Percentiles rank a stretch among this genome's conserved stretches.
phyloP scores from a whole-genome alignment of 2,888 invertebrate genomes.

The Hirtodrosophila alboralis region DNA sequence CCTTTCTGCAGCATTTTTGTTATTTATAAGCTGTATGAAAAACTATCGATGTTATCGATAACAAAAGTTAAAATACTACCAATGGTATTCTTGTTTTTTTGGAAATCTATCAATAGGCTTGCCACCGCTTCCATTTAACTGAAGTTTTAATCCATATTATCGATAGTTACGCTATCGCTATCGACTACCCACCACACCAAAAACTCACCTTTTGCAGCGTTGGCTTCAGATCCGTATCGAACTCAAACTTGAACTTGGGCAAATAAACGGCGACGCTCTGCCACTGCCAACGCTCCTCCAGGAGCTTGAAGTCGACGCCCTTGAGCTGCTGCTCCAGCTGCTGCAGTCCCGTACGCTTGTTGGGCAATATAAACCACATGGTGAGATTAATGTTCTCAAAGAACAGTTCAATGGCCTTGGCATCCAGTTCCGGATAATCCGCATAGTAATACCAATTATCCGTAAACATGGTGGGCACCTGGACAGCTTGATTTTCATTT shows the following conservation, averaged over 20 bases:
- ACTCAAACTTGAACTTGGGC: conserved; percentile 94
- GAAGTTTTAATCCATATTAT: too few relatives aligned
- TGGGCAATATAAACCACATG: conserved; percentile 91
- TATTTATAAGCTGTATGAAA: too few relatives aligned
- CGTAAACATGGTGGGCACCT: conserved; percentile 89
- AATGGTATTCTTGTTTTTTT: too few relatives aligned
- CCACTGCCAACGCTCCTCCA: conserved; percentile 85
- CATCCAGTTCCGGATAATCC: conserved; percentile 85
- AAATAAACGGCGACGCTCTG: conserved; percentile 87
- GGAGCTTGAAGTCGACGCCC: conserved; percentile 85
- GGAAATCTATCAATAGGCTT: too few relatives aligned
- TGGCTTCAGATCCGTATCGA: conserved; percentile 87
- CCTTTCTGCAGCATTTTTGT: too few relatives aligned
- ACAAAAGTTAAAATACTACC: too few relatives aligned
- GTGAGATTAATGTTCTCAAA: conserved; percentile 89
- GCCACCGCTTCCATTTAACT: too few relatives aligned
- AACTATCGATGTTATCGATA: too few relatives aligned
- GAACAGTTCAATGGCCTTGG: conserved; percentile 89
- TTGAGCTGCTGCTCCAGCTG: conserved; percentile 88
- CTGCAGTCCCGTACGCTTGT: conserved; percentile 88
- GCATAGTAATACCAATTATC: conserved; percentile 85
- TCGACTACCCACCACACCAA: too few relatives aligned
- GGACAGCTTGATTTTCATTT: conserved; percentile 84
- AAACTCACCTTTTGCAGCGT: conserved; percentile 87
- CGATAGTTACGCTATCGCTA: too few relatives aligned